Conservation (phyloP, 1,140 invertebrate species). For the Ceratina australensis region DNA sequence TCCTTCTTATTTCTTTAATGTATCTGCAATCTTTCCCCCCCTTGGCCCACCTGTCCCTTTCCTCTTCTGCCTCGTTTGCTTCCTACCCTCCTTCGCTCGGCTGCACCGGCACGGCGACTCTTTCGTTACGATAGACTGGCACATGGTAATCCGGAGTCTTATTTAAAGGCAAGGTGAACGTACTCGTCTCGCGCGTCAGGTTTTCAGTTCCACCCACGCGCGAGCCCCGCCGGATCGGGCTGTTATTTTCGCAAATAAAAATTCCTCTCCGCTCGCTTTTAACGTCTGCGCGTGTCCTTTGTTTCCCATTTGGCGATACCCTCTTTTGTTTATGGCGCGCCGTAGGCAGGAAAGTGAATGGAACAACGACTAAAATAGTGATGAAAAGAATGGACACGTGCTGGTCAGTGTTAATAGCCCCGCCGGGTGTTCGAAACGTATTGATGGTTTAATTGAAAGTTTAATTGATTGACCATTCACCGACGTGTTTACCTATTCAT, state of each 20-base stretch:
- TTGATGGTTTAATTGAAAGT: no score
- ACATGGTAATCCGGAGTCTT: slow-evolving; percentile 10
- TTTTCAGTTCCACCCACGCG: slow-evolving; percentile 37
- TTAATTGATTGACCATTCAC: no score
- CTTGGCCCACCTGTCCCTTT: neutral
- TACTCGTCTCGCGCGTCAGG: neutral
- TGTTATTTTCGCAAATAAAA: slow-evolving; percentile 32
- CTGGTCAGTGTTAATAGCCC: no score
- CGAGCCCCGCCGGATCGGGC: neutral
- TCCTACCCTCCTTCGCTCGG: neutral
- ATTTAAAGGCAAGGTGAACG: slow-evolving; percentile 56
- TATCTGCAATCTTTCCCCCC: slow-evolving; percentile 8
- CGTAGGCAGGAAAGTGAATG: neutral
- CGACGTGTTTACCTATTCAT: no score
- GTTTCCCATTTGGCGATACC: neutral
- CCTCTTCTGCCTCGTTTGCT: neutral
- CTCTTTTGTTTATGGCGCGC: neutral
- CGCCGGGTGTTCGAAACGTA: no score
- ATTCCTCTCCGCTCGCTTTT: neutral
- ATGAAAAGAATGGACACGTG: no score
- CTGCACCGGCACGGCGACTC: no score
- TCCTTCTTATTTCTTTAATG: slow-evolving; percentile 10
- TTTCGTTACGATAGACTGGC: no score
- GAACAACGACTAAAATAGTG: neutral
- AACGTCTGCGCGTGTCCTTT: neutral